Evolutionary conservation across 2,888 invertebrate species (phyloP), one percentile per base, ranked within the genome.

Genomic region (Choreutis nemorana): DNA sequence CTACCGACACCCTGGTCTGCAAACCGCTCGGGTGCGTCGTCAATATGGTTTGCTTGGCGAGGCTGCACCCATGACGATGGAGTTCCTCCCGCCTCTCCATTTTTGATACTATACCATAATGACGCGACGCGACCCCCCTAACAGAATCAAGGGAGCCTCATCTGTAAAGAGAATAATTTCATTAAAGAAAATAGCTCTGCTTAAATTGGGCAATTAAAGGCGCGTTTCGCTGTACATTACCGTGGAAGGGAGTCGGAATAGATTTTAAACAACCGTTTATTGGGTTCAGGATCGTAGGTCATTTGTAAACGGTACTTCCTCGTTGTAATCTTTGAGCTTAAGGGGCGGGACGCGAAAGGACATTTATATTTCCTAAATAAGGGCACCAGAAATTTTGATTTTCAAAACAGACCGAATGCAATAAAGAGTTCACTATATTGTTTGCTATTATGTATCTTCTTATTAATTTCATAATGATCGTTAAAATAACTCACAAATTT

Each of bases 1-100:
- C 77, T 0, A 78, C 77, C 0, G 78, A 78, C 0, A 78, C 77
- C 22, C 78, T 53, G 18, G 77, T 75, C 35, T 75, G 72, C 0
- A 77, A 48, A 2, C 78, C 78, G 27, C 70, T 71, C 1, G 77
- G 77, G 13, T 77, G 77, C 0, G 77, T 77, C 2, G 78, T 78
- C 7, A 78, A 49, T 25, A 78, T 73, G 7, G 78, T 78, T 49
- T 78, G 78, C 41, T 77, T 78, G 21, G 78, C 75, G 25, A 77
- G 66, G 42, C 73, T 73, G 55, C 77, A 77, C 23, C 73, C 73
- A 36, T 73, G 77, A 1, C 64, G 65, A 39, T 71, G 75, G 30
- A 73, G 30, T 39, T 78, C 78, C 32, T 78, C 73, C 20, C 67
- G 56, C 37, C 66, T 48, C 48, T 75, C 78, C 72, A 72, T 71